phyloP scores from a whole-genome alignment of 1,140 invertebrate species.

The Atta cephalotes region DNA sequence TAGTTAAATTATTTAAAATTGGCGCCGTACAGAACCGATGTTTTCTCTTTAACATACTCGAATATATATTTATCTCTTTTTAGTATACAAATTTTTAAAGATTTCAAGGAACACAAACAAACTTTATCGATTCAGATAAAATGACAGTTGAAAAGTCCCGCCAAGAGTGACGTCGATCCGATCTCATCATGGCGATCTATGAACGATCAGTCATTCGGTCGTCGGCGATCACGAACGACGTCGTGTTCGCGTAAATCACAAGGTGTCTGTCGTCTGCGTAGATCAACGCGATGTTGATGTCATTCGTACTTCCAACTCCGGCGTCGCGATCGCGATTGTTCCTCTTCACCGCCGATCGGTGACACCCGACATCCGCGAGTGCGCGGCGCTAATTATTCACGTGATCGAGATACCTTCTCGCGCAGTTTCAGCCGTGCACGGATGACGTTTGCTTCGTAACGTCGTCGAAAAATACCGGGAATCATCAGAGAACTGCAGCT shows the following conservation, averaged over 20 bases:
- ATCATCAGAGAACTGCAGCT: background rate
- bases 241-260: background rate
- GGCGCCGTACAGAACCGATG: too few species aligned
- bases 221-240: background rate
- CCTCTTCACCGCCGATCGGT: slow-evolving; percentile 1
- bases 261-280: background rate
- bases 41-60: too few species aligned
- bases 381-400: slow-evolving; percentile 32
- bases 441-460: background rate
- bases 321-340: slow-evolving; percentile 17
- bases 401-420: slow-evolving; percentile 22
- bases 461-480: background rate
- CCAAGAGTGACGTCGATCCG: slow-evolving; percentile 38
- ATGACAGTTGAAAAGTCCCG: slow-evolving; percentile 36
- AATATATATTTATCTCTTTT: too few species aligned
- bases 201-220: background rate
- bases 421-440: background rate
- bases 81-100: too few species aligned
- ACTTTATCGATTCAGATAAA: background rate
- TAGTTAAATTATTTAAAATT: too few species aligned
- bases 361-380: background rate
- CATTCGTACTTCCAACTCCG: too few species aligned
- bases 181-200: slow-evolving; percentile 32
- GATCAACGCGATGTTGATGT: background rate
- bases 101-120: too few species aligned